These are phyloP conservation scores for Ostrea denselamellosa DNA, from an alignment of 1,140 invertebrate species.

Conservation along the genomic window DNA sequence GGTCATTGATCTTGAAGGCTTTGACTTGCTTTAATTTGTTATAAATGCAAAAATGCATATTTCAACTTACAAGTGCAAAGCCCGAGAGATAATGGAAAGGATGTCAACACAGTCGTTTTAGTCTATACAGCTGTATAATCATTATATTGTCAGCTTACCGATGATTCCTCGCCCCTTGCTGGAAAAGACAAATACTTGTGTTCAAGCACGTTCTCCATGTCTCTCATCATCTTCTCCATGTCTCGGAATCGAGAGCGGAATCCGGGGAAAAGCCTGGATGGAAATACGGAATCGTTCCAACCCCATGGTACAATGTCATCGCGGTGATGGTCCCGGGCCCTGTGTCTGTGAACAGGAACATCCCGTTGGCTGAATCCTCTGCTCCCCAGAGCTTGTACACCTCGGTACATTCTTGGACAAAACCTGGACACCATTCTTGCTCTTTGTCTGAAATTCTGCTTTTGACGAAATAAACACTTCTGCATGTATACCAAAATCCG, in stretches of 20 bases:
- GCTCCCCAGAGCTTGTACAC: not conserved
- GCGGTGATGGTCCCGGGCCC: not conserved
- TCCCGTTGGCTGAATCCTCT: not conserved
- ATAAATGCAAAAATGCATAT: too few species aligned
- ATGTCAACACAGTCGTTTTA: too few species aligned
- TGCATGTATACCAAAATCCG: not conserved
- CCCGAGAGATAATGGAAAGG: too few species aligned
- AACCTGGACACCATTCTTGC: not conserved
- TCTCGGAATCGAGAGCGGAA: not conserved
- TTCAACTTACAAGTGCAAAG: too few species aligned
- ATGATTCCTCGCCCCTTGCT: not conserved
- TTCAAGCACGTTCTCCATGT: slow-evolving; percentile 23
- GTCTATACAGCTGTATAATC: too few species aligned
- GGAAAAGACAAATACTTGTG: slow-evolving; percentile 24
- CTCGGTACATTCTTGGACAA: not conserved
- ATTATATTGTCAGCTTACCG: not conserved
- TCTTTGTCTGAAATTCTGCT: too few species aligned
- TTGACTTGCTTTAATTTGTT: too few species aligned
- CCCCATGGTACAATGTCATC: not conserved
- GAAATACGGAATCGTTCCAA: not conserved
- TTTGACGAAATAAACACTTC: too few species aligned
- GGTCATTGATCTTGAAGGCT: too few species aligned
- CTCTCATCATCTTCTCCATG: slow-evolving; percentile 4
- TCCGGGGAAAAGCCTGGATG: not conserved
- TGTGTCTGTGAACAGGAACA: not conserved